Evolutionary conservation across 2,113 vertebrate genomes (phyloP).

Genomic region (Pipa parva): DNA sequence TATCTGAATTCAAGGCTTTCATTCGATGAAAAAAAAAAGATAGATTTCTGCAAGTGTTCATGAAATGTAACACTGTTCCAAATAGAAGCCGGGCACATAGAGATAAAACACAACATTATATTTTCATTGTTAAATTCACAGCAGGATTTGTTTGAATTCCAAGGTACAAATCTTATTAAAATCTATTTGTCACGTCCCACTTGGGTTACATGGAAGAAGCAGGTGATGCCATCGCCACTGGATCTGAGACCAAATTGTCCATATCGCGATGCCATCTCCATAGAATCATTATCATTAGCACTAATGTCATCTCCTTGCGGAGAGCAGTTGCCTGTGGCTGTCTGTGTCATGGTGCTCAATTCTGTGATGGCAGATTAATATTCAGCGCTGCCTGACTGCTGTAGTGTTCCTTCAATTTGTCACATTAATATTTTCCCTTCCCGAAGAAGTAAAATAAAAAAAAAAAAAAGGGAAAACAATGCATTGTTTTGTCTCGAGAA

Average conservation of each 20-base stretch:
- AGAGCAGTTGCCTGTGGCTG: slow-evolving; percentile 61
- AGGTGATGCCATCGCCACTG: slow-evolving; percentile 39
- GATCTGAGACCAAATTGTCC: slow-evolving; percentile 53
- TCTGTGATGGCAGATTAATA: slow-evolving; percentile 61
- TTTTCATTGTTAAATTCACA: no score
- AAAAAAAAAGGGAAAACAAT: slow-evolving; percentile 51
- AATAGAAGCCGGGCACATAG: no score
- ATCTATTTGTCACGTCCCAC: not conserved
- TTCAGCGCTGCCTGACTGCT: slow-evolving; percentile 56
- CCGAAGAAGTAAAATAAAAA: slow-evolving; percentile 28
- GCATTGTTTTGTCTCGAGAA: slow-evolving; percentile 64
- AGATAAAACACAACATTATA: no score
- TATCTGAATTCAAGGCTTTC: no score
- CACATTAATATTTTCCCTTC: slow-evolving; percentile 69
- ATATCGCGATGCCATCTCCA: slow-evolving; percentile 51
- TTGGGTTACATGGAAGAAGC: slow-evolving; percentile 40
- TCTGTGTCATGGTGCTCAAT: slow-evolving; percentile 43
- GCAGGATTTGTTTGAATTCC: no score
- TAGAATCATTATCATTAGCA: slow-evolving; percentile 55
- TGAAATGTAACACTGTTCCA: no score
- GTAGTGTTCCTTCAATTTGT: slow-evolving; percentile 61
- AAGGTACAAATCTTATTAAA: no score
- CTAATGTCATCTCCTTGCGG: slow-evolving; percentile 57
- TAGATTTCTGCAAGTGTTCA: no score
- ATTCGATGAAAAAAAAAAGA: no score